Evolutionary conservation across 2,888 invertebrate genomes (phyloP).

Genomic region (Abscondita cerata): DNA sequence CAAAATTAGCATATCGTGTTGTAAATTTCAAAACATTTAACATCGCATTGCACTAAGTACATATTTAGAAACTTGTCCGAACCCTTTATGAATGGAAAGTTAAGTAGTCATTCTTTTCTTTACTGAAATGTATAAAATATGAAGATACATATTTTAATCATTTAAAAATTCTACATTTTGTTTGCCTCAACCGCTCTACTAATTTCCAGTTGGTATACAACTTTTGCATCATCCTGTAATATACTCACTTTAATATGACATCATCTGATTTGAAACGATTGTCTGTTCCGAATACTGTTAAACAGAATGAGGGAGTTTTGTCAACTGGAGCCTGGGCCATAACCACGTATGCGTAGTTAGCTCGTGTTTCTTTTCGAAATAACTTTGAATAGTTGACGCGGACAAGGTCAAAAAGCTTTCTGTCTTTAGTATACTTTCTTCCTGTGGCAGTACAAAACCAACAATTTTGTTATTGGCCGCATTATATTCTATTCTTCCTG

Average conservation of each 20-base stretch:
- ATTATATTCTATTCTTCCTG: neutral
- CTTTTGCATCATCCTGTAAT: too few relatives aligned
- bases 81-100: too few relatives aligned
- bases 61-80: too few relatives aligned
- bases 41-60: too few relatives aligned
- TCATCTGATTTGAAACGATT: slow-evolving; percentile 38
- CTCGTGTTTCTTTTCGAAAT: slow-evolving; percentile 18
- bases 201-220: too few relatives aligned
- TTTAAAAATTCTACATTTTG: too few relatives aligned
- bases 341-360: slow-evolving; percentile 31
- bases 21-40: too few relatives aligned
- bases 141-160: too few relatives aligned
- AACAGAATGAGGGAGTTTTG: slow-evolving; percentile 33
- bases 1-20: too few relatives aligned
- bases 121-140: too few relatives aligned
- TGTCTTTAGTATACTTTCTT: slow-evolving; percentile 25
- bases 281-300: slow-evolving; percentile 37
- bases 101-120: too few relatives aligned
- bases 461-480: slow-evolving; percentile 38
- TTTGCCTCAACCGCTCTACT: too few relatives aligned
- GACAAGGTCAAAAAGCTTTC: slow-evolving; percentile 18
- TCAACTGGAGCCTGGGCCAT: slow-evolving; percentile 32
- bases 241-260: slow-evolving; percentile 32
- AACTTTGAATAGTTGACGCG: slow-evolving; percentile 19
- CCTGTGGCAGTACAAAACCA: slow-evolving; percentile 38